Evolutionary conservation across 2,113 vertebrate species (phyloP).

Genomic region (Aleadryas rufinucha): DNA sequence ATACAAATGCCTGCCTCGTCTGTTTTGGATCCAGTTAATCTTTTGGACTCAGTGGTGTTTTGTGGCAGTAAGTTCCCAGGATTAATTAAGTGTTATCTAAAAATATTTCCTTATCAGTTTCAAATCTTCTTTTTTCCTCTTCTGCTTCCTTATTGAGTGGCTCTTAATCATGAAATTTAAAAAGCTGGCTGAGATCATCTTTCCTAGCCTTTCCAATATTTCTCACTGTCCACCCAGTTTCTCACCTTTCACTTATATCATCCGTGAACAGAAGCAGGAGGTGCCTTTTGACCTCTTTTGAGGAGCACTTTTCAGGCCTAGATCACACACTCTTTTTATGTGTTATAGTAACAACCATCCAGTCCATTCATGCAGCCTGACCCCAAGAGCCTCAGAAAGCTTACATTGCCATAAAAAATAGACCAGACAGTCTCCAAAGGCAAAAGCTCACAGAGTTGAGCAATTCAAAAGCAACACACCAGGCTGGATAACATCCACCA

Average conservation of each 20-base stretch:
- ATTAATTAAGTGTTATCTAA: neutral
- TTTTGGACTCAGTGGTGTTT: neutral
- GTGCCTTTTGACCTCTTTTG: neutral
- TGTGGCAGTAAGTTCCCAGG: neutral
- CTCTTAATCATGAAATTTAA: neutral
- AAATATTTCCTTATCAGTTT: constrained; percentile 5
- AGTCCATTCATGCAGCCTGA: neutral
- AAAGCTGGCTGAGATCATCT: neutral
- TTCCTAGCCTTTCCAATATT: neutral
- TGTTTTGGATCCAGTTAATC: neutral
- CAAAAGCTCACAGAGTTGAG: neutral
- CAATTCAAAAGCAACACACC: neutral
- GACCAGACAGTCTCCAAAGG: neutral
- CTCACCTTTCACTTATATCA: neutral
- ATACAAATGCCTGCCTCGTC: neutral
- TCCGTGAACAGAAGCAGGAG: neutral
- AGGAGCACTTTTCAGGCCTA: neutral
- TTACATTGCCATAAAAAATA: neutral
- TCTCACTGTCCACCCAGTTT: neutral
- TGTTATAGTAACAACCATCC: neutral
- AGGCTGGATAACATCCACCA: neutral
- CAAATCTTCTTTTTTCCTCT: neutral
- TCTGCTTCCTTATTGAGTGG: neutral
- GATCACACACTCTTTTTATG: neutral
- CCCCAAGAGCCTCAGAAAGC: neutral